These are phyloP conservation scores for Aphidius ervi DNA, from an alignment of 1,140 invertebrate genomes.

Conservation along the genomic window DNA sequence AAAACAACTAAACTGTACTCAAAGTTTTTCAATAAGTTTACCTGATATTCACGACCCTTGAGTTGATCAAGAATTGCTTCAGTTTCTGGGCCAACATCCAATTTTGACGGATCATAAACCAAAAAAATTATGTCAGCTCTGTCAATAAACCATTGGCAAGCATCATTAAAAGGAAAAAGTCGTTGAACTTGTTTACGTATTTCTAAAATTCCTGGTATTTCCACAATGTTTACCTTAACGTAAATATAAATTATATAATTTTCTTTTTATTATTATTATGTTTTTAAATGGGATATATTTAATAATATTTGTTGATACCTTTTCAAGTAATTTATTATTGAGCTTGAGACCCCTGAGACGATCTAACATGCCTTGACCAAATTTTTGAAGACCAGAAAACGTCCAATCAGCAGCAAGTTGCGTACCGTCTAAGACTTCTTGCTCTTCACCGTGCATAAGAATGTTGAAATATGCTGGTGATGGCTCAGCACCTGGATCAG, in stretches of 20 bases:
- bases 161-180: slow-evolving; percentile 91
- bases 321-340: slow-evolving; percentile 81
- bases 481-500: slow-evolving; percentile 77
- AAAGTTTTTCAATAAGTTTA: slow-evolving; percentile 37
- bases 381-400: slow-evolving; percentile 90
- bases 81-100: slow-evolving; percentile 91
- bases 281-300: neutral
- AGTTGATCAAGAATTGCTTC: slow-evolving; percentile 90
- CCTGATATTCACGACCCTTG: slow-evolving; percentile 87
- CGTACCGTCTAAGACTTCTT: slow-evolving; percentile 83
- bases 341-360: slow-evolving; percentile 78
- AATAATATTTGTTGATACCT: slow-evolving; percentile 56
- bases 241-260: neutral
- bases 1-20: neutral
- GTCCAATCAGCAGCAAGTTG: slow-evolving; percentile 90
- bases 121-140: slow-evolving; percentile 92
- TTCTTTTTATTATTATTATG: slow-evolving; percentile 2
- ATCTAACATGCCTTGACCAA: slow-evolving; percentile 88
- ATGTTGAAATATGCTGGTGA: slow-evolving; percentile 93
- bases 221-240: slow-evolving; percentile 85
- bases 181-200: slow-evolving; percentile 89
- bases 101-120: slow-evolving; percentile 90
- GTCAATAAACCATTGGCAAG: slow-evolving; percentile 95
- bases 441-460: slow-evolving; percentile 80
- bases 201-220: slow-evolving; percentile 93